Base-by-base conservation (phyloP, 1,140 invertebrate species). In the Drosophila lacertosa region DNA sequence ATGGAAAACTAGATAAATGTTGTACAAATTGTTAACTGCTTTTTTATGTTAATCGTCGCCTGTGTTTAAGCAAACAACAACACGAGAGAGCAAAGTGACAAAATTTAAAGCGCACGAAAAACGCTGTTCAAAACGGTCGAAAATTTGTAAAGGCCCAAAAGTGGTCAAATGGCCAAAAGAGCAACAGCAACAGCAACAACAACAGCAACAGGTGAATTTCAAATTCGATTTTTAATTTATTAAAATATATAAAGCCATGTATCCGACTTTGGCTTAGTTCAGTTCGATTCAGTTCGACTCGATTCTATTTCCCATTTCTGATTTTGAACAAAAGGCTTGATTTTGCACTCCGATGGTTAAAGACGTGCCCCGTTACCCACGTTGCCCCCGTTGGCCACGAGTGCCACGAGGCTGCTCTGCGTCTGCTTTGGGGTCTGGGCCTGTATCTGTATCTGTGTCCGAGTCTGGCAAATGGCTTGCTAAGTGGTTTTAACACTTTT, bases 401-500 rank as follows among this genome's bases (percentile, higher is more conserved):
- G 7, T 15, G 4, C 13, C n/a, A n/a, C n/a, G n/a, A n/a, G n/a
- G 15, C 13, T n/a, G 2, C 16, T 9, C 42, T 13, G 18, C 29
- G 4, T 26, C 24, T 22, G 26, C 20, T n/a, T n/a, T n/a, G n/a
- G n/a, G n/a, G 2, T 33, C 9, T 24, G 32, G 15, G 35, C 45
- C 20, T 26, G 50, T 24, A 18, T 48, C 1, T 9, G 26, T 29
- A 29, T 29, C 18, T 32, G 45, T 35, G 39, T 40, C 57, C 45
- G 39, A 16, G 35, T 73, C 76, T 88, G 77, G 82, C 82, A 86
- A 89, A 88, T 88, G 83, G 75, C 78, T 88, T 82, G 82, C 88
- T 89, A 89, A 89, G 86, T 89, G 86, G 81, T 86, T 89, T 89
- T 89, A 89, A 89, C 86, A 86, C 81, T 86, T 89, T 89, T 89